phyloP scores from a whole-genome alignment of 2,888 invertebrate genomes.

The Meteorus cinctellus region DNA sequence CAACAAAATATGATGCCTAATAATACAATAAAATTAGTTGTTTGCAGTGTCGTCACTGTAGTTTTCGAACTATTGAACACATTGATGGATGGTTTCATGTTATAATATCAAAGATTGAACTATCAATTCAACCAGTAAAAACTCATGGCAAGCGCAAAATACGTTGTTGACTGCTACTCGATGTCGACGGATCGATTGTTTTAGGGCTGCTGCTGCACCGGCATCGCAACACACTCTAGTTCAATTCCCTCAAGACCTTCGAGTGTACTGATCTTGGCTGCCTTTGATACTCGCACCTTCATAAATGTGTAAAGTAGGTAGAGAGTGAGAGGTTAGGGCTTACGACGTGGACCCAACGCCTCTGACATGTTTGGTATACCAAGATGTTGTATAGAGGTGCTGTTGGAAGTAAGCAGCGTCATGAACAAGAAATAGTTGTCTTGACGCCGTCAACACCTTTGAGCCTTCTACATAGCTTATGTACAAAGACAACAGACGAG shows the following conservation, averaged over 20 bases:
- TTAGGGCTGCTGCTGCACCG: slow-evolving; percentile 69
- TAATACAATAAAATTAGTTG: background rate
- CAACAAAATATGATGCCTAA: background rate
- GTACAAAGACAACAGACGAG: background rate
- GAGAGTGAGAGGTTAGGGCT: slow-evolving; percentile 12
- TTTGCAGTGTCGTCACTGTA: background rate
- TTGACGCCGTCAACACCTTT: slow-evolving; percentile 10
- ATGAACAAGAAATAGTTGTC: slow-evolving; percentile 24
- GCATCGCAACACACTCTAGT: slow-evolving; percentile 62
- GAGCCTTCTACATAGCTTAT: slow-evolving; percentile 6
- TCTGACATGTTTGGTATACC: slow-evolving; percentile 6
- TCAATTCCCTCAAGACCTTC: slow-evolving; percentile 60
- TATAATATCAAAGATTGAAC: too few relatives aligned
- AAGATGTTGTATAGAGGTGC: slow-evolving; percentile 16
- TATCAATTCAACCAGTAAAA: too few relatives aligned
- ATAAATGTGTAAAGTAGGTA: slow-evolving; percentile 69
- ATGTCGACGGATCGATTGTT: slow-evolving; percentile 68
- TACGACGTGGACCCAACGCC: slow-evolving; percentile 20
- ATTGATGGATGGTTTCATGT: too few relatives aligned
- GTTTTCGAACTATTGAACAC: background rate
- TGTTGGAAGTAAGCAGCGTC: slow-evolving; percentile 30
- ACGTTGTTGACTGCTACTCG: slow-evolving; percentile 18
- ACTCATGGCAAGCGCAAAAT: background rate
- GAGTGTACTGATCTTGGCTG: slow-evolving; percentile 62
- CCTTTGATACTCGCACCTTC: slow-evolving; percentile 67